Evolutionary conservation across 53 echinoderm and acorn worm genomes (phyloP), one percentile per base, ranked within the genome.

Genomic region (Henricia sp.): DNA sequence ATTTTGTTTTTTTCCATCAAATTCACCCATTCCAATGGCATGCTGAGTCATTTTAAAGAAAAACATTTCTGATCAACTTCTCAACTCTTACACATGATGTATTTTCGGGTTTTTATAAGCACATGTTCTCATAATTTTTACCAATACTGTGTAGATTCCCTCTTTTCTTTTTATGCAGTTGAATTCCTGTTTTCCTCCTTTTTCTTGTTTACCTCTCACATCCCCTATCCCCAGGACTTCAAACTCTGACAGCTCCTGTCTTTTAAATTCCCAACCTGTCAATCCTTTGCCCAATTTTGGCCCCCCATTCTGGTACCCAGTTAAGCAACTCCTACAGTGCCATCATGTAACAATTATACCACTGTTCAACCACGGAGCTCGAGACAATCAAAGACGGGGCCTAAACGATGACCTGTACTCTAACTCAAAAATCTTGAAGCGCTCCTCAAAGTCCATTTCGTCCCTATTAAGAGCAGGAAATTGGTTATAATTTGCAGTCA

Each of bases 271-370:
- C n/a, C n/a, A n/a, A n/a, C n/a, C n/a, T n/a, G n/a, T n/a, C n/a
- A n/a, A n/a, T n/a, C n/a, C n/a, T n/a, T n/a, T n/a, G n/a, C n/a
- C n/a, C n/a, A n/a, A n/a, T n/a, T n/a, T n/a, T n/a, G n/a, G n/a
- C n/a, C n/a, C n/a, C n/a, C n/a, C n/a, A n/a, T n/a, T n/a, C n/a
- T n/a, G n/a, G n/a, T n/a, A n/a, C n/a, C n/a, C n/a, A n/a, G n/a
- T n/a, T n/a, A n/a, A n/a, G n/a, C n/a, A 19, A 11, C 37, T 36
- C 65, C 35, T 11, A 10, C 37, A 17, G 65, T 65, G 68, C 9
- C 68, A 65, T 72, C 52, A 51, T 39, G 26, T 52, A 55, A 39
- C 57, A 74, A 56, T 74, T 55, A 54, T 56, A 38, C 40, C 56
- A 74, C 37, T 74, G 74, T 38, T 21, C n/a, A 39, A 3, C 70